Conservation (phyloP, 2,113 vertebrate genomes). For the Athene noctua region DNA sequence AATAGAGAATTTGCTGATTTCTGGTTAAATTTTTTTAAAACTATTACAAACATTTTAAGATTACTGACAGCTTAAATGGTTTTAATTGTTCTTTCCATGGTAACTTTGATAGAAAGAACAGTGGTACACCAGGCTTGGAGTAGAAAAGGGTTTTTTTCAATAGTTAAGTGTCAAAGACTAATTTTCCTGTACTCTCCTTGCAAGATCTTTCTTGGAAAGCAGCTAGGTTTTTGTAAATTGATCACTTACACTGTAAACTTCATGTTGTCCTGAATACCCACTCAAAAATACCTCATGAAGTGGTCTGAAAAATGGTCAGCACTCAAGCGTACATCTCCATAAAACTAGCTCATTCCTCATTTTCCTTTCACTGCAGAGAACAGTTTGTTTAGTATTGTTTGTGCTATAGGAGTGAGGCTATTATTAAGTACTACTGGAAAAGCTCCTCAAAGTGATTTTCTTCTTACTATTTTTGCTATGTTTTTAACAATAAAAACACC, state of each 20-base stretch:
- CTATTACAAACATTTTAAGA: neutral
- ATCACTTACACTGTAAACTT: neutral
- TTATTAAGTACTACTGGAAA: neutral
- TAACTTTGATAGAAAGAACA: neutral
- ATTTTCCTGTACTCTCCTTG: neutral
- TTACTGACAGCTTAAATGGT: neutral
- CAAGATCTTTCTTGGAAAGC: neutral
- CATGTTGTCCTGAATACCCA: neutral
- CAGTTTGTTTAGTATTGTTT: neutral
- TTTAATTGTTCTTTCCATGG: neutral
- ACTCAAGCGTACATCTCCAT: neutral
- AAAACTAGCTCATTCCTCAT: neutral
- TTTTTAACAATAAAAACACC: neutral
- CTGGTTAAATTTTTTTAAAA: neutral
- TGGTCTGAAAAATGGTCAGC: neutral
- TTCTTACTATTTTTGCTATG: neutral
- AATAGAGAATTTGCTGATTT: neutral
- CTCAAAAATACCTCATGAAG: neutral
- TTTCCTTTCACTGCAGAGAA: neutral
- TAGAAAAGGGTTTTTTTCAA: neutral
- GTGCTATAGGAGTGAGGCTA: neutral
- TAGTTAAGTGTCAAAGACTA: neutral
- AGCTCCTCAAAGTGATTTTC: neutral
- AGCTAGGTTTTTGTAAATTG: neutral
- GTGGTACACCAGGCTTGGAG: neutral